phyloP scores from a whole-genome alignment of 2,888 invertebrate species.

The Folsomia candida region DNA sequence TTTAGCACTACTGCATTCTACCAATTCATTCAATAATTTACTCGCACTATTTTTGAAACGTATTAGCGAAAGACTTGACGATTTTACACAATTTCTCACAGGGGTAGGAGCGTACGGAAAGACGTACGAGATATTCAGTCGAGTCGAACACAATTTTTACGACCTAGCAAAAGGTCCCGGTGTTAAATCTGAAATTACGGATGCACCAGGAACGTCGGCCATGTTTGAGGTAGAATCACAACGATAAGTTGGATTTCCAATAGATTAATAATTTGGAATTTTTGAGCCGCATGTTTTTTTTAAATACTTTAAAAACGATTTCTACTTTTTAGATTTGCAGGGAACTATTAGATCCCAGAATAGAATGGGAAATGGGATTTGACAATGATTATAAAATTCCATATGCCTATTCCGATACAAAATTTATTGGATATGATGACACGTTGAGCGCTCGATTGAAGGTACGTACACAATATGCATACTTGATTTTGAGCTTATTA shows the following conservation, averaged over 20 bases:
- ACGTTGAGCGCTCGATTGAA: slow-evolving; percentile 13
- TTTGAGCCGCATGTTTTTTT: no score
- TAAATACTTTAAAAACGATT: neutral
- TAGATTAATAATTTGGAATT: no score
- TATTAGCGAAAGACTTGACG: no score
- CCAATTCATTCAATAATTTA: no score
- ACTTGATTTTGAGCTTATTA: no score
- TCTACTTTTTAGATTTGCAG: slow-evolving; percentile 3
- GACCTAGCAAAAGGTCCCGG: slow-evolving; percentile 45
- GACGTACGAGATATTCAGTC: slow-evolving; percentile 53
- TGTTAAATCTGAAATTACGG: slow-evolving; percentile 31
- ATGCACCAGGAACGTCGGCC: slow-evolving; percentile 50
- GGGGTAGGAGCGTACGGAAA: slow-evolving; percentile 54
- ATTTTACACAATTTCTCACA: slow-evolving; percentile 9
- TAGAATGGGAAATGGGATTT: slow-evolving; percentile 14
- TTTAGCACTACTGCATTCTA: no score
- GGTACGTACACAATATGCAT: slow-evolving; percentile 6
- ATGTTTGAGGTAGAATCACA: slow-evolving; percentile 50
- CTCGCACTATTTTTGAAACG: no score
- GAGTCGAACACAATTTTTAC: slow-evolving; percentile 16
- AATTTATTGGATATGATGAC: slow-evolving; percentile 26
- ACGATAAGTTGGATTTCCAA: no score
- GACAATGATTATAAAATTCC: slow-evolving; percentile 18
- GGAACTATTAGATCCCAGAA: neutral
- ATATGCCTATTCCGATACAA: slow-evolving; percentile 9